Conservation (phyloP, 2,797 vertebrate species). For the Coreius guichenoti region DNA sequence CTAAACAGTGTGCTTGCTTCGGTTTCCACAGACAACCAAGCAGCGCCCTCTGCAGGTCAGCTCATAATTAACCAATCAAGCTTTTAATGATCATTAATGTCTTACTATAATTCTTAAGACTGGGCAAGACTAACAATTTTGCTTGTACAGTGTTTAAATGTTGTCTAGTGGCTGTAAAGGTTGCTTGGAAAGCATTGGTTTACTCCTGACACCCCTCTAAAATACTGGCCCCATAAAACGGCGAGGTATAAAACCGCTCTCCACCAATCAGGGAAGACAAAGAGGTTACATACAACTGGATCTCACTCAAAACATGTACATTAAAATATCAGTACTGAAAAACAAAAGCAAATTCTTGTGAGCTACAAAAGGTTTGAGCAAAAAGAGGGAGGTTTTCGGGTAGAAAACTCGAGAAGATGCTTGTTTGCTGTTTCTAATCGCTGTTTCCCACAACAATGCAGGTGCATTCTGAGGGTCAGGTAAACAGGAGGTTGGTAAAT, state of each 20-base stretch:
- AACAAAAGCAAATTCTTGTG: constrained; percentile 18
- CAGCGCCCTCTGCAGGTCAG: constrained; percentile 19
- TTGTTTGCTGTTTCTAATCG: neutral
- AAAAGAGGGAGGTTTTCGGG: neutral
- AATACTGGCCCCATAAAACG: constrained; percentile 39
- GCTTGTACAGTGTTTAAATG: neutral
- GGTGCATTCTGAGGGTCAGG: constrained; percentile 18
- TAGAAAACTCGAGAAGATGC: neutral
- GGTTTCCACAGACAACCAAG: neutral
- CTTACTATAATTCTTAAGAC: neutral
- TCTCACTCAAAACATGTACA: constrained; percentile 19
- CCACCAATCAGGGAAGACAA: constrained; percentile 43
- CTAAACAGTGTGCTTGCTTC: constrained; percentile 27
- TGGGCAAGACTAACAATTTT: neutral
- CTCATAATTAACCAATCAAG: neutral
- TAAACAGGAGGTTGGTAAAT: constrained; percentile 27
- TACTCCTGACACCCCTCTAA: neutral
- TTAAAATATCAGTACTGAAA: constrained; percentile 35
- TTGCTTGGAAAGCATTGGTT: constrained; percentile 18
- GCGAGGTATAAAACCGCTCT: constrained; percentile 34
- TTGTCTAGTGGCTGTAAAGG: neutral
- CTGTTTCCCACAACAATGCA: neutral
- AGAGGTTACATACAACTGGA: neutral
- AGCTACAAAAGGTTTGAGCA: constrained; percentile 39
- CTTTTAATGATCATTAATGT: neutral